phyloP scores from a whole-genome alignment of 2,113 vertebrate genomes.

The Alligator sinensis region DNA sequence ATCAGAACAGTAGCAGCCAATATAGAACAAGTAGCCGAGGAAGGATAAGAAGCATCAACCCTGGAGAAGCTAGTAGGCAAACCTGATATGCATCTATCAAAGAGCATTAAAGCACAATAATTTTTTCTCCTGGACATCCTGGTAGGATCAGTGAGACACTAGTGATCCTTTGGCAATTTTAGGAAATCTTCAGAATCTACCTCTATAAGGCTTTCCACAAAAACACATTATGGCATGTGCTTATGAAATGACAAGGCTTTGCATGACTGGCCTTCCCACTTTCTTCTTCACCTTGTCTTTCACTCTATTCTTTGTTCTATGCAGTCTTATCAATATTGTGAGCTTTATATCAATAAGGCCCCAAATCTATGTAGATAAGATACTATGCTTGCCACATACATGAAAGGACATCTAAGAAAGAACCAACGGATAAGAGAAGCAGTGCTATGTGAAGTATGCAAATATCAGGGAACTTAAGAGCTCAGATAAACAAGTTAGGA shows the following conservation, averaged over 20 bases:
- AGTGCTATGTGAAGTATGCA: rapidly evolving
- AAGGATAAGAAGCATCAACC: rapidly evolving
- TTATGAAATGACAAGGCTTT: neutral
- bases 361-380: constrained; percentile 1
- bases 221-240: neutral
- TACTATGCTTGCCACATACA: neutral
- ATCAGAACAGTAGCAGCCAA: neutral
- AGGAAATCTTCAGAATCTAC: neutral
- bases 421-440: neutral
- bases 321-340: neutral
- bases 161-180: neutral
- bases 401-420: neutral
- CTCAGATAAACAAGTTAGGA: neutral
- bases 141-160: neutral
- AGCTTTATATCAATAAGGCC: neutral
- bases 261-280: neutral
- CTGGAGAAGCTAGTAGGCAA: neutral
- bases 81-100: rapidly evolving
- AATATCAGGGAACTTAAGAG: neutral
- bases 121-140: neutral
- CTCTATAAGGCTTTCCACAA: neutral
- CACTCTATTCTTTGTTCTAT: neutral
- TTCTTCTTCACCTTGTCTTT: neutral
- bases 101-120: neutral
- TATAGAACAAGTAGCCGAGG: neutral